Base-by-base conservation (phyloP, 2,797 vertebrate genomes). In the Onychomys arenicola region DNA sequence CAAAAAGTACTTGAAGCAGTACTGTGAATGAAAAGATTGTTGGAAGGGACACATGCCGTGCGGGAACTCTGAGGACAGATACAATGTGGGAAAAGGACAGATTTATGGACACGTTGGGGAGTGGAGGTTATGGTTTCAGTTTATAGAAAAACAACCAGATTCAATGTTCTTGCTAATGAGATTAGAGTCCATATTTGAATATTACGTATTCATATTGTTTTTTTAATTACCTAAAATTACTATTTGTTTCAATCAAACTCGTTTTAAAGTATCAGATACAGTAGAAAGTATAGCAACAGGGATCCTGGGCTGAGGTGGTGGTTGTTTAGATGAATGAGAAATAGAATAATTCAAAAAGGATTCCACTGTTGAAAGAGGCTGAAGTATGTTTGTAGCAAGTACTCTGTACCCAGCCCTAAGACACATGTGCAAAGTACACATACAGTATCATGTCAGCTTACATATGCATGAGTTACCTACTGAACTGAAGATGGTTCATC, bases 251-350 rank as follows among this genome's bases (percentile, higher is more conserved):
- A n/a, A 32, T 80, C 84, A 52, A 43, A 71, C 0, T 96, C 21
- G 81, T 91, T 89, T 89, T 69, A 67, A 95, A 94, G 49, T 93
- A 75, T 76, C n/a, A 87, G 63, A 80, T 90, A 32, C 9, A 91
- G 0, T 94, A 57, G 73, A 81, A 34, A 4, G 4, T n/a, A 78
- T 23, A 84, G 46, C 76, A 80, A 1, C 43, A 43, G 21, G 81
- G 34, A 75, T 0, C 59, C 67, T 86, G 67, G 6, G 2, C 69
- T 83, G 2, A 23, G 10, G 16, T 92, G 40, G 57, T 43, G 21
- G 57, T n/a, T 43, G 27, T 46, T 25, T 69, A 59, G 8, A 73
- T 13, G 29, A 32, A 37, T 80, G 55, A 46, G 93, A 46, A 57
- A 17, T 6, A 49, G 61, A 52, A 23, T 52, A 2, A 8, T 14